Evolutionary conservation across 2,888 invertebrate species (phyloP).

Genomic region (Polietes domitor): DNA sequence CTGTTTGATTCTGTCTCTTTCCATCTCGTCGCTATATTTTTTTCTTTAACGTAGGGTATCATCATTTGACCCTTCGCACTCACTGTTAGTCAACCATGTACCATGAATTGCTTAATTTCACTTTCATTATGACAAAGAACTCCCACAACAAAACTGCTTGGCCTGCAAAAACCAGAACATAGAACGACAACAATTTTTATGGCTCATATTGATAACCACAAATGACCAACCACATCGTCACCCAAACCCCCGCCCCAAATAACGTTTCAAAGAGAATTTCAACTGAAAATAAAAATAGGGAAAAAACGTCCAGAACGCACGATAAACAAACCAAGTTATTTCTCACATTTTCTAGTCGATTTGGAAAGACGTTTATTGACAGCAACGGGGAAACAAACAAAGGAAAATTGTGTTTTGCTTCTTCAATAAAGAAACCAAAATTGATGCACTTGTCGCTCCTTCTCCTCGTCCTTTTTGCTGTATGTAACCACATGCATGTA

Average conservation of each 20-base stretch:
- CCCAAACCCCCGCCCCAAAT: neutral
- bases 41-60: neutral
- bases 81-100: neutral
- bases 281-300: neutral
- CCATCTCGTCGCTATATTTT: neutral
- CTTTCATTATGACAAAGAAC: neutral
- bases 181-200: slow-evolving; percentile 53
- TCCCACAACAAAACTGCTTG: neutral
- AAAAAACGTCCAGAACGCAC: neutral
- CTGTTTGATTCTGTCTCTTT: too few relatives aligned
- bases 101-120: slow-evolving; percentile 8
- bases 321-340: slow-evolving; percentile 13
- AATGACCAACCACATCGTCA: slow-evolving; percentile 57
- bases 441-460: neutral
- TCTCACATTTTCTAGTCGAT: slow-evolving; percentile 24
- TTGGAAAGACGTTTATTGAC: slow-evolving; percentile 33
- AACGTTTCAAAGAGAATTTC: neutral
- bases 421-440: slow-evolving; percentile 4
- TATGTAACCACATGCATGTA: neutral
- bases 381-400: slow-evolving; percentile 25
- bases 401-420: neutral
- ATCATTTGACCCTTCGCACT: neutral
- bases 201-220: slow-evolving; percentile 57
- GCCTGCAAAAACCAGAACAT: slow-evolving; percentile 9
- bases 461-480: too few relatives aligned